These are phyloP conservation scores for Machimus rusticus DNA, from an alignment of 2,888 invertebrate species.

Conservation along the genomic window DNA sequence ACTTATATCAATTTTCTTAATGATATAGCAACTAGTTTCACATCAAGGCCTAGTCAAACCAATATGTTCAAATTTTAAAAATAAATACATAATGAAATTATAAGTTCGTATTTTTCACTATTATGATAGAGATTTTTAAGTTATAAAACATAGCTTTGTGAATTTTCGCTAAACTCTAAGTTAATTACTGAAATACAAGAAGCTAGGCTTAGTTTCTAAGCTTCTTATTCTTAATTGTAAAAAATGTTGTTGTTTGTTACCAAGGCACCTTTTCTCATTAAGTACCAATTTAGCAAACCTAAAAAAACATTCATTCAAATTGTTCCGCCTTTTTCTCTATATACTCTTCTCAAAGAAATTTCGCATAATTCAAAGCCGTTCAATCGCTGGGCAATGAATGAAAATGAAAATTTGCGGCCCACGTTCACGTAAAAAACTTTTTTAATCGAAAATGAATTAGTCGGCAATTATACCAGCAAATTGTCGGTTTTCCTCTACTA, in stretches of 20 bases:
- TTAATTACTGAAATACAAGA: too few species aligned
- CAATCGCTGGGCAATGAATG: background rate
- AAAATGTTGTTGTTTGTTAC: background rate
- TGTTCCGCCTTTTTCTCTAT: background rate
- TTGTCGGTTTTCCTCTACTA: background rate
- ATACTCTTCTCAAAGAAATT: background rate
- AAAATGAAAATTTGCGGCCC: constrained; percentile 18
- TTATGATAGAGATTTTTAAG: too few species aligned
- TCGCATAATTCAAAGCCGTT: background rate
- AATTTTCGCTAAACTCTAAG: too few species aligned
- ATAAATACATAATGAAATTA: too few species aligned
- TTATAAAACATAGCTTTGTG: too few species aligned
- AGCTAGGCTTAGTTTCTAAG: background rate
- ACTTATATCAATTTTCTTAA: too few species aligned
- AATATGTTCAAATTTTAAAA: too few species aligned
- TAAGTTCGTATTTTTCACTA: too few species aligned
- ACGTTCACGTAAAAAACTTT: background rate
- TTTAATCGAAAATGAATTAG: constrained; percentile 19
- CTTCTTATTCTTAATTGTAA: background rate
- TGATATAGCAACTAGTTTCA: too few species aligned
- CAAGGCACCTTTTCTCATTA: background rate
- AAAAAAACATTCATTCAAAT: background rate
- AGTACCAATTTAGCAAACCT: background rate
- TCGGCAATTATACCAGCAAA: background rate
- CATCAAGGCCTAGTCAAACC: too few species aligned